These are phyloP conservation scores for Sylvietta virens DNA, from an alignment of 2,113 vertebrate species.

Conservation along the genomic window DNA sequence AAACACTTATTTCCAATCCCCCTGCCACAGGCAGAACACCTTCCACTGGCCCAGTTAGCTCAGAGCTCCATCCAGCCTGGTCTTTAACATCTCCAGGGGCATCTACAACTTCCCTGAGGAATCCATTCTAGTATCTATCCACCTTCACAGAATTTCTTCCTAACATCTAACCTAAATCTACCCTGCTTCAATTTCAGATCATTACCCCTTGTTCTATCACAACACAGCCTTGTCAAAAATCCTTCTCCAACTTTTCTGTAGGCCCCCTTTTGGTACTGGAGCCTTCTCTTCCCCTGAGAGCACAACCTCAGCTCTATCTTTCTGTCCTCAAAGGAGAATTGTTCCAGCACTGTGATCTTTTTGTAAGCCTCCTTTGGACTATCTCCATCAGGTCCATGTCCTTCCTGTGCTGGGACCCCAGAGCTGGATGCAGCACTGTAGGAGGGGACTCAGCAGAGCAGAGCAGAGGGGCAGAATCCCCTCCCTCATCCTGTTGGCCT, in stretches of 20 bases:
- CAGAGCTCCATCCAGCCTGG: neutral
- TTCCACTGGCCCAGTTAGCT: neutral
- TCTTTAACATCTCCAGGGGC: neutral
- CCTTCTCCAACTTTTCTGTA: neutral
- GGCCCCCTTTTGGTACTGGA: neutral
- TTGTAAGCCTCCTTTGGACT: neutral
- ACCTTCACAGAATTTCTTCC: neutral
- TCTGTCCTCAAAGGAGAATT: neutral
- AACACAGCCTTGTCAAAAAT: neutral
- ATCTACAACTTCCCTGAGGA: neutral
- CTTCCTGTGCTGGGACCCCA: no score
- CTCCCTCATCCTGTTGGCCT: accelerated
- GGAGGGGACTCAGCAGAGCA: neutral
- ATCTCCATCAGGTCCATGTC: accelerated
- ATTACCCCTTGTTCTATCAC: neutral
- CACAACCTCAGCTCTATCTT: neutral
- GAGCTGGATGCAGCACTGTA: neutral
- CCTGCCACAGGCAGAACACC: neutral
- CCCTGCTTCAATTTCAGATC: neutral
- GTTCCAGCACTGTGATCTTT: neutral
- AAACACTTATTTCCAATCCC: neutral
- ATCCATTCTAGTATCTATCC: neutral
- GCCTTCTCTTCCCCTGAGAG: neutral
- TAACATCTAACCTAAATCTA: neutral
- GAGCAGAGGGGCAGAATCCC: neutral